These are phyloP conservation scores for Cerastis leucographa DNA, from an alignment of 2,888 invertebrate species.

Conservation along the genomic window DNA sequence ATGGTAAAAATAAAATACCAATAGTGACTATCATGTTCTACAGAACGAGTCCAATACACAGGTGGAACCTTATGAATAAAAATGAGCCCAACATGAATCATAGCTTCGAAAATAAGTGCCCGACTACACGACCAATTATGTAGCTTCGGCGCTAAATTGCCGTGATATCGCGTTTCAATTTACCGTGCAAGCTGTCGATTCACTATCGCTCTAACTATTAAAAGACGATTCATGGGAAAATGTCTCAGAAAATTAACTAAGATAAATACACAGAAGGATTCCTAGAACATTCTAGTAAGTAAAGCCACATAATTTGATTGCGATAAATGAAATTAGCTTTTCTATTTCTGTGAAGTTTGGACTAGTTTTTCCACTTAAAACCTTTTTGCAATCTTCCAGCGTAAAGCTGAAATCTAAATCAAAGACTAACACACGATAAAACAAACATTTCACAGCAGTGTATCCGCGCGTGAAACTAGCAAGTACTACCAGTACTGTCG, in stretches of 20 bases:
- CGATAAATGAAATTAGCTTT: background rate
- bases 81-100: slow-evolving; percentile 28
- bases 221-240: background rate
- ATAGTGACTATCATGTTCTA: background rate
- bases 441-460: background rate
- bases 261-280: background rate
- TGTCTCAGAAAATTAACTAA: background rate
- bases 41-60: slow-evolving; percentile 6
- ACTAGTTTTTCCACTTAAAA: background rate
- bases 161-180: slow-evolving; percentile 15
- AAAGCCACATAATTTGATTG: background rate
- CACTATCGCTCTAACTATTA: slow-evolving; percentile 2
- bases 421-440: slow-evolving; percentile 4
- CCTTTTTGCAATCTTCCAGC: background rate
- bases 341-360: background rate
- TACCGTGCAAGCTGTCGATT: slow-evolving; percentile 12
- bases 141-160: slow-evolving; percentile 5
- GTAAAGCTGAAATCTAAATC: background rate
- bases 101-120: slow-evolving; percentile 33
- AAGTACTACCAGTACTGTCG: background rate
- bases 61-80: slow-evolving; percentile 44
- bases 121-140: slow-evolving; percentile 30
- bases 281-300: background rate
- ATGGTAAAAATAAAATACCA: background rate
- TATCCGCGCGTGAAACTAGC: background rate